Conservation (phyloP, 2,797 vertebrate genomes). For the Adelosebastes latens region DNA sequence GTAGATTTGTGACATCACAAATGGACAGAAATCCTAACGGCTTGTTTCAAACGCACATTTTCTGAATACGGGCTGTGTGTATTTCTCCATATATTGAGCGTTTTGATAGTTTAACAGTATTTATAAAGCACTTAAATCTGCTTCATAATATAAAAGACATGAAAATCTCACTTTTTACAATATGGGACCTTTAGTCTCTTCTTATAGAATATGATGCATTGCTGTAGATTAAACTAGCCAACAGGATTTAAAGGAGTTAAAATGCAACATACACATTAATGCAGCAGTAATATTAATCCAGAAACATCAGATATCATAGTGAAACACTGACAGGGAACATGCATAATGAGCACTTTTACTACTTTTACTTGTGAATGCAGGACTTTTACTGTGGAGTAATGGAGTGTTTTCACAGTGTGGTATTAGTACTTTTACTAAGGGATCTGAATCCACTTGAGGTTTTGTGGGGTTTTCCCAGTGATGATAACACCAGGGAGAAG, state of each 20-base stretch:
- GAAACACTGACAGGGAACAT: no score
- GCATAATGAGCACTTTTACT: no score
- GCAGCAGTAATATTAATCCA: neutral
- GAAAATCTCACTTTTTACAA: no score
- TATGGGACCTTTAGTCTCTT: no score
- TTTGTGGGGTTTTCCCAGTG: conserved; percentile 14
- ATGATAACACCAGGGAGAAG: neutral
- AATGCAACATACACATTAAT: neutral
- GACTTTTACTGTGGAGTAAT: neutral
- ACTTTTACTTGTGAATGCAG: neutral
- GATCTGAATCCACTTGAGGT: neutral
- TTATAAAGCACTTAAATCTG: no score
- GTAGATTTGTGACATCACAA: no score
- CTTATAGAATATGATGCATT: neutral
- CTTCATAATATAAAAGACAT: no score
- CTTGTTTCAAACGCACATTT: no score
- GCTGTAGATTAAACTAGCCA: neutral
- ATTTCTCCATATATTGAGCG: no score
- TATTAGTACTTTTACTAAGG: neutral
- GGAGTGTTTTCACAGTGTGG: neutral
- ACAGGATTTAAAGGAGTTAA: neutral
- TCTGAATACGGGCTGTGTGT: no score
- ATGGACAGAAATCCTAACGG: no score
- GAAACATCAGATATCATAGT: neutral
- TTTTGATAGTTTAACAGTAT: no score